These are phyloP conservation scores for Poecile montanus DNA, from an alignment of 2,797 vertebrate genomes.

Conservation along the genomic window DNA sequence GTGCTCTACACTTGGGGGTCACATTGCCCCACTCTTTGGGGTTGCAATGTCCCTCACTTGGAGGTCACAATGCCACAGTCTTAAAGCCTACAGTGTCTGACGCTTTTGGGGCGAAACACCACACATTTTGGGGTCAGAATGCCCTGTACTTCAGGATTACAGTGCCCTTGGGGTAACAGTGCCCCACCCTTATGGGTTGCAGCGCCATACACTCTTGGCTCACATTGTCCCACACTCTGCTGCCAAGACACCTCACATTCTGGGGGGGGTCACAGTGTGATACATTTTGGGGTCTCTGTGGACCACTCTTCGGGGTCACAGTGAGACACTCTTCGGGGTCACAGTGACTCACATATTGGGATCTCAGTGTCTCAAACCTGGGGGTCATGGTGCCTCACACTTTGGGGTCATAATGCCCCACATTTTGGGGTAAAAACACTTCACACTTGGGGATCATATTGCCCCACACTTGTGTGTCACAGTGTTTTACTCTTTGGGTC, in stretches of 20 bases:
- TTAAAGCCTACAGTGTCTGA: not conserved
- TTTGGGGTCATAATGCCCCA: not conserved
- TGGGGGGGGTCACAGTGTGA: rapidly evolving
- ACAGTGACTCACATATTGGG: too few relatives aligned
- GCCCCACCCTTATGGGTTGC: too few relatives aligned
- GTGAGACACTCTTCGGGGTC: too few relatives aligned
- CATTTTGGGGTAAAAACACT: not conserved
- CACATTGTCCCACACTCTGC: not conserved
- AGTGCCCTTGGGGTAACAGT: not conserved
- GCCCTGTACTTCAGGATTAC: not conserved
- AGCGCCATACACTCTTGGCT: not conserved
- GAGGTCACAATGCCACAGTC: not conserved
- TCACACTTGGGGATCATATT: not conserved
- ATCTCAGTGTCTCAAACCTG: not conserved
- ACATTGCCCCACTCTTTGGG: not conserved
- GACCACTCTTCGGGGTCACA: not conserved
- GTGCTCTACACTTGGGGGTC: too few relatives aligned
- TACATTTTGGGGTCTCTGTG: not conserved
- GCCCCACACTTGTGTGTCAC: not conserved
- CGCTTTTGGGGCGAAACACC: not conserved
- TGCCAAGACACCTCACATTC: not conserved
- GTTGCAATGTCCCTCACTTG: not conserved
- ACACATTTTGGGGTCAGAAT: not conserved
- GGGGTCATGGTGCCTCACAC: too few relatives aligned
- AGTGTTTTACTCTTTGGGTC: not conserved